phyloP scores from a whole-genome alignment of 2,797 vertebrate species.

The Discoglossus pictus region DNA sequence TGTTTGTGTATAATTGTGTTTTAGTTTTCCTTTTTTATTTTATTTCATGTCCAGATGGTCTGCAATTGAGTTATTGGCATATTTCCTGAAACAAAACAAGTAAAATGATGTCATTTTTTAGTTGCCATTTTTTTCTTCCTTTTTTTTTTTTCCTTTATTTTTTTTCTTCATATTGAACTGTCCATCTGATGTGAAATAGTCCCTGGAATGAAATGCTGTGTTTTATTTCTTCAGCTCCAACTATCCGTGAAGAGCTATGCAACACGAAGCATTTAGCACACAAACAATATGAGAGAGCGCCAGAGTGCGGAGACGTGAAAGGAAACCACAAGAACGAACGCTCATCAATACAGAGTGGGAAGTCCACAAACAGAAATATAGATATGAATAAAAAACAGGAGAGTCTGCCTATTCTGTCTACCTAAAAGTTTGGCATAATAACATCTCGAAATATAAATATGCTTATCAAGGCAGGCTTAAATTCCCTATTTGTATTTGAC shows the following conservation, averaged over 20 bases:
- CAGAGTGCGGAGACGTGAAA: neutral
- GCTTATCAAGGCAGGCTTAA: too few relatives aligned
- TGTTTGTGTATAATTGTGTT: slow-evolving; percentile 71
- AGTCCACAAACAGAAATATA: too few relatives aligned
- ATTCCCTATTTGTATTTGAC: too few relatives aligned
- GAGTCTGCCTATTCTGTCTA: too few relatives aligned
- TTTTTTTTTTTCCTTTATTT: too few relatives aligned
- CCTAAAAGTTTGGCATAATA: too few relatives aligned
- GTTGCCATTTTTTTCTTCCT: too few relatives aligned
- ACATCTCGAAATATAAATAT: too few relatives aligned
- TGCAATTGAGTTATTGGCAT: slow-evolving; percentile 59
- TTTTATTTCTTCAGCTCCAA: slow-evolving; percentile 1
- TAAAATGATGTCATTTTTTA: slow-evolving; percentile 57
- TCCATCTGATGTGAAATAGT: neutral
- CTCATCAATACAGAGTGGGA: too few relatives aligned
- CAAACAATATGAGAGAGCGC: neutral
- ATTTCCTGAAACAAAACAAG: slow-evolving; percentile 55
- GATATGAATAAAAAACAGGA: too few relatives aligned
- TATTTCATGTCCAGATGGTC: slow-evolving; percentile 65
- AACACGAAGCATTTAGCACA: neutral
- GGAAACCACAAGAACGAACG: too few relatives aligned
- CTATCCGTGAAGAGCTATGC: neutral
- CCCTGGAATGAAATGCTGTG: neutral
- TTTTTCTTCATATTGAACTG: neutral
- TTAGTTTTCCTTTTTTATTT: slow-evolving; percentile 53